Percentiles rank a stretch among this genome's conserved stretches.
These are phyloP conservation scores for Pterocles orientalis DNA, from an alignment of 2,113 vertebrate genomes.

Conservation along the genomic window DNA sequence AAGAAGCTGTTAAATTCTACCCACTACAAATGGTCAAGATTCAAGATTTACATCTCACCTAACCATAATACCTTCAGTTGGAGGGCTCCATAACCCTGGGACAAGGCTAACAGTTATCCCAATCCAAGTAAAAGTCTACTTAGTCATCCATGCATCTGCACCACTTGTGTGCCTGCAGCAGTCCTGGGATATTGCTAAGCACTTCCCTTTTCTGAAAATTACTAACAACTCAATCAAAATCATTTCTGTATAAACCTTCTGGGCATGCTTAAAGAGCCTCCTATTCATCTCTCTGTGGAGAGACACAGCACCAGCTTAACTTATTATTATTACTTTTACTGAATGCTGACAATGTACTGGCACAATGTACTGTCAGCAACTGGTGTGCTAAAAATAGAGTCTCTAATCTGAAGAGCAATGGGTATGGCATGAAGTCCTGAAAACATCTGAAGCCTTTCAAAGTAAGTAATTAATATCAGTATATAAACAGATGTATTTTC, in stretches of 20 bases:
- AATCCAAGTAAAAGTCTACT: neutral
- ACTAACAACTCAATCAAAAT: neutral
- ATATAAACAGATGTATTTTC: neutral
- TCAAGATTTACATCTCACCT: neutral
- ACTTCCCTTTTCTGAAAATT: neutral
- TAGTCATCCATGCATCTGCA: neutral
- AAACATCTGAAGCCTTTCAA: constrained; percentile 4
- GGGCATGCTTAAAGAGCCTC: neutral
- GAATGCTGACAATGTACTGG: constrained; percentile 65
- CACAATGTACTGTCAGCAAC: constrained; percentile 35
- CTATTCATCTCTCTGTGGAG: neutral
- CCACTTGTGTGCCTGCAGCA: neutral
- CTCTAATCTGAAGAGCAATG: constrained; percentile 51
- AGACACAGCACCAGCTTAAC: neutral
- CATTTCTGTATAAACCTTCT: neutral
- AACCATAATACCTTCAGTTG: neutral
- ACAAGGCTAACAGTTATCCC: neutral
- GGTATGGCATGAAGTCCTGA: neutral
- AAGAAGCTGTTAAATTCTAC: neutral
- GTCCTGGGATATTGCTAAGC: neutral
- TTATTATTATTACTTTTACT: constrained; percentile 8
- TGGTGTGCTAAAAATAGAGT: constrained; percentile 58
- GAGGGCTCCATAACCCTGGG: neutral
- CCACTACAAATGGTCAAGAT: neutral
- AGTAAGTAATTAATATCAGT: neutral